A percentile compares a stretch with the other conserved stretches of the same genome.
These are phyloP conservation scores for Tragelaphus strepsiceros DNA, from an alignment of 2,113 vertebrate genomes.

Conservation along the genomic window DNA sequence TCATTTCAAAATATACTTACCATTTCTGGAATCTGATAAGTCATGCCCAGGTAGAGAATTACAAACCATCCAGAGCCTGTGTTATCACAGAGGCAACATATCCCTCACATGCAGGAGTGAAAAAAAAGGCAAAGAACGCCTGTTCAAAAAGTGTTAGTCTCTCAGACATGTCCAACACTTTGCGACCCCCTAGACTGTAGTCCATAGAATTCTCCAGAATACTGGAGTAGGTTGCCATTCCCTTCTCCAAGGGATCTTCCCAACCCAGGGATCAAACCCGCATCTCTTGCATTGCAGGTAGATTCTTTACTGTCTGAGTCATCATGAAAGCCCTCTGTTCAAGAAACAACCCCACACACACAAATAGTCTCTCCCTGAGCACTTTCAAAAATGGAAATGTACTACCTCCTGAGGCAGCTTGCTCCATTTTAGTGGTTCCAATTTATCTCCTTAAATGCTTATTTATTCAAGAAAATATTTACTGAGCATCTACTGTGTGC, in stretches of 20 bases:
- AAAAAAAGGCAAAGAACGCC: not conserved
- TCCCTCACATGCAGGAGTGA: not conserved
- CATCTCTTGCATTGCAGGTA: not conserved
- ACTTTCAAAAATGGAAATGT: constrained; percentile 16
- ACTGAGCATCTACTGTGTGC: not conserved
- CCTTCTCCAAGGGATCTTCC: not conserved
- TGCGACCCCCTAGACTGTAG: not conserved
- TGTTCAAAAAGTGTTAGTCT: not conserved
- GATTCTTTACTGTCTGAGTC: not conserved
- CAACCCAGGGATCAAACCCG: not conserved
- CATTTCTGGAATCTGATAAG: not conserved
- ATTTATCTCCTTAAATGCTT: constrained; percentile 17
- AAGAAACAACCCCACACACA: rapidly evolving
- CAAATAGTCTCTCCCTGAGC: not conserved
- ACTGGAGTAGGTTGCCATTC: not conserved
- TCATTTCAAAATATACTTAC: not conserved
- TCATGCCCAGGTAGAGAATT: not conserved
- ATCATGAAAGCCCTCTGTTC: not conserved
- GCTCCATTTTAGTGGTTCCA: not conserved
- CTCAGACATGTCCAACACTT: not conserved
- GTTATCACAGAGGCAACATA: not conserved
- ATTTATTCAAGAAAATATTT: constrained; percentile 30
- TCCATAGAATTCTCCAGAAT: not conserved
- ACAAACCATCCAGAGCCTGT: not conserved
- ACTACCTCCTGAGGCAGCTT: not conserved